Conservation (phyloP, 2,113 vertebrate species). For the Actinemys pallida region DNA sequence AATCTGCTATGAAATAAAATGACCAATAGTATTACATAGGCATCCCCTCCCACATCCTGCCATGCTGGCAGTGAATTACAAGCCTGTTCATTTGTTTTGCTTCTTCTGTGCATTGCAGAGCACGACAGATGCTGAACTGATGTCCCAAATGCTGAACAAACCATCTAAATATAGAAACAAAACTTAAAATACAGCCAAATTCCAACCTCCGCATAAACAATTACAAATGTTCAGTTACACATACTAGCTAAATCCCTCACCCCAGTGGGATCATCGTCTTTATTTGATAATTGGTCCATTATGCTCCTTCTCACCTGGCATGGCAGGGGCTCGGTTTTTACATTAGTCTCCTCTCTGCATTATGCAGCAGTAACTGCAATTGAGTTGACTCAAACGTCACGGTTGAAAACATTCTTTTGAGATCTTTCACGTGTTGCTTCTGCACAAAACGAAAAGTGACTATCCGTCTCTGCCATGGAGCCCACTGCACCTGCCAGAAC, state of each 20-base stretch:
- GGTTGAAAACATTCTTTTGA: not conserved
- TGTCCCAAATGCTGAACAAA: not conserved
- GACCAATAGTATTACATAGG: not conserved
- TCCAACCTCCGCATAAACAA: conserved; percentile 10
- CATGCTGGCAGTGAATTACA: not conserved
- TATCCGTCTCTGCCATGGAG: not conserved
- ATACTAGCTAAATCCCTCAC: not conserved
- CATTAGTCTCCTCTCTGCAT: conserved; percentile 34
- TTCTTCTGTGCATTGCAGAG: not conserved
- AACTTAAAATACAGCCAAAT: not conserved
- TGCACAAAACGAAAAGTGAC: not conserved
- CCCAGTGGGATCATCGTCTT: conserved; percentile 11
- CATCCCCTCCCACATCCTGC: not conserved
- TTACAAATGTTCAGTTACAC: conserved; percentile 1
- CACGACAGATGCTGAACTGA: not conserved
- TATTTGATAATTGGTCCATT: not conserved
- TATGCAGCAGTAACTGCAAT: conserved; percentile 31
- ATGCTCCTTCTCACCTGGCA: conserved; percentile 26
- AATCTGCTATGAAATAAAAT: not conserved
- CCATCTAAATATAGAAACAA: conserved; percentile 7
- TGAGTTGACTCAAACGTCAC: conserved; percentile 31
- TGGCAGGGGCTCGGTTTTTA: not conserved
- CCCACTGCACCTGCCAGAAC: not conserved
- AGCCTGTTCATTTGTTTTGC: not conserved
- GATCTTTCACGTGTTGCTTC: not conserved